These are phyloP conservation scores for Lasioglossum albipes DNA, from an alignment of 1,140 invertebrate species.

Conservation along the genomic window DNA sequence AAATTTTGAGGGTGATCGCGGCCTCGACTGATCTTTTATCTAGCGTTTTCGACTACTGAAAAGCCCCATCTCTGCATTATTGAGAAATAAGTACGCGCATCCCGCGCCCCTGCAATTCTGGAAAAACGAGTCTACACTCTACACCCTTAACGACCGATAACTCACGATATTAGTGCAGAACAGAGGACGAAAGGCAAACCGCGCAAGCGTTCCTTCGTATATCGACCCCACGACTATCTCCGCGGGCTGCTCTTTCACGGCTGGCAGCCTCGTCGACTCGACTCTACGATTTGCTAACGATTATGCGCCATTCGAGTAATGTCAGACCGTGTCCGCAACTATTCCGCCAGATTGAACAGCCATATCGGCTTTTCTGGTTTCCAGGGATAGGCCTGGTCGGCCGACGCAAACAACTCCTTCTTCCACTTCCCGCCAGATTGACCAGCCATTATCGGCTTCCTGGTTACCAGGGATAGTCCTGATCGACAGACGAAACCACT, in stretches of 20 bases:
- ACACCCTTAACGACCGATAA: slow-evolving; percentile 29
- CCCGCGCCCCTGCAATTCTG: no score
- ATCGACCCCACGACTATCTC: slow-evolving; percentile 57
- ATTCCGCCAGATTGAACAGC: neutral
- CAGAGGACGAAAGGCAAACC: slow-evolving; percentile 49
- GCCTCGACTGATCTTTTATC: no score
- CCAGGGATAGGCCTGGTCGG: no score
- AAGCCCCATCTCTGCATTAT: no score
- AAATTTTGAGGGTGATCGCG: no score
- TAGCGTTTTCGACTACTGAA: no score
- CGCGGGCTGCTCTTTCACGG: slow-evolving; percentile 35
- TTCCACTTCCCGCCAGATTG: neutral
- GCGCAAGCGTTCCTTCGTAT: slow-evolving; percentile 61
- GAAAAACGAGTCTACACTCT: no score
- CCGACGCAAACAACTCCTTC: neutral
- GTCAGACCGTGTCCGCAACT: neutral
- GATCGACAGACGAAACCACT: neutral
- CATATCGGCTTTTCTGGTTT: neutral
- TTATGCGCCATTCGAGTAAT: slow-evolving; percentile 6
- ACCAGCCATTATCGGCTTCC: neutral
- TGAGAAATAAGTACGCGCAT: no score
- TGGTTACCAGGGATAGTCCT: neutral
- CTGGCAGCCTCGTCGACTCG: slow-evolving; percentile 10
- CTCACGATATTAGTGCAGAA: slow-evolving; percentile 47
- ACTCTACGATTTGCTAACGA: slow-evolving; percentile 33